Percentiles rank a stretch among this genome's conserved stretches.
These are phyloP conservation scores for Brachymystax lenok DNA, from an alignment of 2,797 vertebrate genomes.

Conservation along the genomic window DNA sequence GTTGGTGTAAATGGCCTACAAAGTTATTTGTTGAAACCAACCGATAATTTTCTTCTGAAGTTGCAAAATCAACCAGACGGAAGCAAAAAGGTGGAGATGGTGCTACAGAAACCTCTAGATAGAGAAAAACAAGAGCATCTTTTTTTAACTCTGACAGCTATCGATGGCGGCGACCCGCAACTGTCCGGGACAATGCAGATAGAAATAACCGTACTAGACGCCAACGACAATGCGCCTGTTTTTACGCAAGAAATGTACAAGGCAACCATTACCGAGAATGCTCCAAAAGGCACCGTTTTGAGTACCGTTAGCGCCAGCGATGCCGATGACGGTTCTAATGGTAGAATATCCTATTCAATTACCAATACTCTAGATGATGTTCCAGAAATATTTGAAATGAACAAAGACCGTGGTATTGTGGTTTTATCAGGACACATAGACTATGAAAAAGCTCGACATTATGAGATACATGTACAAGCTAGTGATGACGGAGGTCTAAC, in stretches of 20 bases:
- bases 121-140: slow-evolving; percentile 56
- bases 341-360: slow-evolving; percentile 60
- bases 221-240: slow-evolving; percentile 59
- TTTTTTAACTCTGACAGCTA: slow-evolving; percentile 28
- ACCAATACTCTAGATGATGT: slow-evolving; percentile 45
- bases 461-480: slow-evolving; percentile 73
- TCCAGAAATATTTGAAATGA: slow-evolving; percentile 62
- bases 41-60: slow-evolving; percentile 67
- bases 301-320: slow-evolving; percentile 60
- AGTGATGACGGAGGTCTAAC: slow-evolving; percentile 65
- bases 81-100: slow-evolving; percentile 67
- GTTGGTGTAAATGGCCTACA: slow-evolving; percentile 69
- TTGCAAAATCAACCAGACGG: slow-evolving; percentile 65
- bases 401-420: slow-evolving; percentile 49
- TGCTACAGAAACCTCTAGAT: slow-evolving; percentile 63
- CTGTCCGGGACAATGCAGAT: slow-evolving; percentile 67
- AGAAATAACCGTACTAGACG: slow-evolving; percentile 63
- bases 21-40: slow-evolving; percentile 60
- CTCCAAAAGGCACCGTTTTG: slow-evolving; percentile 42
- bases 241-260: no score
- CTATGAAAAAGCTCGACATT: slow-evolving; percentile 69
- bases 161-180: slow-evolving; percentile 66
- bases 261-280: no score
- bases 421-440: slow-evolving; percentile 64
- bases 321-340: slow-evolving; percentile 56